Percentiles rank a stretch among this genome's conserved stretches.
Evolutionary conservation across 2,113 vertebrate genomes (phyloP).

Genomic region (Cyprinus carpio): DNA sequence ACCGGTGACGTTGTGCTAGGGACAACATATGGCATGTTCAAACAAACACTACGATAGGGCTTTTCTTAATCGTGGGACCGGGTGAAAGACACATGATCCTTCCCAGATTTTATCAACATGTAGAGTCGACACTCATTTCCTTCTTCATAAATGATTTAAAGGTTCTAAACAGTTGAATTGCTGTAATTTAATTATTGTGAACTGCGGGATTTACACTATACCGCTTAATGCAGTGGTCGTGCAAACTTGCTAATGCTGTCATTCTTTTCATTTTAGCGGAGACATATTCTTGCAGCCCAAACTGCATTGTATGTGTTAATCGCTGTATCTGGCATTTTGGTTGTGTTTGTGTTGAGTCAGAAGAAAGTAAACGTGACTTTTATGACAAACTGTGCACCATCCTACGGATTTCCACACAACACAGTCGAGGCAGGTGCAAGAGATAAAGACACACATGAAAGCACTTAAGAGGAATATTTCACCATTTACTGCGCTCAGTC

Average conservation of each 20-base stretch:
- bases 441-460: neutral
- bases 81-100: neutral
- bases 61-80: neutral
- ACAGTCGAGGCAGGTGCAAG: neutral
- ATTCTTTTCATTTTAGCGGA: neutral
- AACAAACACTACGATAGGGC: conserved; percentile 14
- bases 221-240: neutral
- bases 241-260: neutral
- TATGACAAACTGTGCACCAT: conserved; percentile 1
- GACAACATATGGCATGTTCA: conserved; percentile 21
- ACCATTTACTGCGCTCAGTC: neutral
- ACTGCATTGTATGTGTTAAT: neutral
- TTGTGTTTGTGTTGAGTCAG: conserved; percentile 6
- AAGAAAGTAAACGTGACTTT: conserved; percentile 7
- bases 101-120: neutral
- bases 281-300: neutral
- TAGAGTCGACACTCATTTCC: neutral
- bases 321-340: neutral
- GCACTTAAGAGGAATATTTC: neutral
- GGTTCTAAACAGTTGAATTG: neutral
- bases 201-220: too few relatives aligned
- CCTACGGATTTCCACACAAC: neutral
- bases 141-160: neutral
- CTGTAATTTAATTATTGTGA: too few relatives aligned
- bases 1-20: conserved; percentile 2